These are phyloP conservation scores for Loxodonta africana DNA, from an alignment of 2,113 vertebrate species.

Conservation along the genomic window DNA sequence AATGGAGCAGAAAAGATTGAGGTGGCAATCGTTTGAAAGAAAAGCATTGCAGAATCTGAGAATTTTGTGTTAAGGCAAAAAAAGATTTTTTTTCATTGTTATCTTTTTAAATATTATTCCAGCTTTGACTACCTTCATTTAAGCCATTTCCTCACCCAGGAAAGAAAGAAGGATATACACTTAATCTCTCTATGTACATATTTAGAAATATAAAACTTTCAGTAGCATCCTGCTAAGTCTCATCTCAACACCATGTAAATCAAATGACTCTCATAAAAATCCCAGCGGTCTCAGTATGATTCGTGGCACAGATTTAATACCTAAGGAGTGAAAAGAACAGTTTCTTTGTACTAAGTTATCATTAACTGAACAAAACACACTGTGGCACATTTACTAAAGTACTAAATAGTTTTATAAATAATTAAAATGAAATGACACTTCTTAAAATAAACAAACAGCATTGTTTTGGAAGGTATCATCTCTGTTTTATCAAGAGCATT, in stretches of 20 bases:
- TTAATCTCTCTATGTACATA: neutral
- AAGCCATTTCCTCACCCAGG: neutral
- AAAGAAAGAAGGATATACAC: neutral
- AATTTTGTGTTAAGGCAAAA: constrained; percentile 87
- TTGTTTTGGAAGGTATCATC: neutral
- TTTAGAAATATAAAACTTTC: neutral
- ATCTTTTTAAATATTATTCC: neutral
- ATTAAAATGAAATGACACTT: constrained; percentile 5
- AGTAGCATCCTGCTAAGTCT: neutral
- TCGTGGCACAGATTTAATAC: neutral
- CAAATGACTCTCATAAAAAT: constrained; percentile 20
- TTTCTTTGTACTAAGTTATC: neutral
- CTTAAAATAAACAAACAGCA: neutral
- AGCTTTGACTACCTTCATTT: neutral
- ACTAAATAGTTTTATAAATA: constrained; percentile 26
- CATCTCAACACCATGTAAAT: neutral
- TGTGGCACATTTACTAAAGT: neutral
- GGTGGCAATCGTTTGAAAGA: constrained; percentile 95
- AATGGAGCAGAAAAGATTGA: constrained; percentile 96
- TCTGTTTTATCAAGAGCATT: constrained; percentile 27
- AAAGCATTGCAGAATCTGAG: constrained; percentile 97
- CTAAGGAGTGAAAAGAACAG: neutral
- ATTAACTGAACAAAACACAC: neutral
- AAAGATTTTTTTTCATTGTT: neutral
- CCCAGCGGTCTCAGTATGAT: neutral